Evolutionary conservation across 2,113 vertebrate species (phyloP).

Genomic region (Dolichotis patagonum): DNA sequence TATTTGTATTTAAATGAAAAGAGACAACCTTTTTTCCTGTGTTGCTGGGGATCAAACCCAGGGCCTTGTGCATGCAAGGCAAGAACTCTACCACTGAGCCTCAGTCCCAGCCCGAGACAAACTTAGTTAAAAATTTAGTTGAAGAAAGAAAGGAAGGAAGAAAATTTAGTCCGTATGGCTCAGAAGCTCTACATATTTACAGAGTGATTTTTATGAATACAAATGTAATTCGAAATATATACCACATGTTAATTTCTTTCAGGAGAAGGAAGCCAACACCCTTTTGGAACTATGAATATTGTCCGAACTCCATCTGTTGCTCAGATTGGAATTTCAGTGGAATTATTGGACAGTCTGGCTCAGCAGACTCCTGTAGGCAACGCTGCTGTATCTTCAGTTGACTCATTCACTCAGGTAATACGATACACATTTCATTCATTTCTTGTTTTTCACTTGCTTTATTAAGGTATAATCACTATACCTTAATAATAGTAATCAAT

Average conservation of each 20-base stretch:
- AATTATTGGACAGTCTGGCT: slow-evolving; percentile 92
- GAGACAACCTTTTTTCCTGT: background rate
- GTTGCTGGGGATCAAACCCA: background rate
- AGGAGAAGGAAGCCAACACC: slow-evolving; percentile 94
- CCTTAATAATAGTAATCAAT: too few relatives aligned
- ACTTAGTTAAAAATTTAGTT: background rate
- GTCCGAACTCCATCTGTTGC: slow-evolving; percentile 90
- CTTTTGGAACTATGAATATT: slow-evolving; percentile 92
- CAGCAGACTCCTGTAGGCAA: slow-evolving; percentile 95
- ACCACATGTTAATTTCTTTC: slow-evolving; percentile 74
- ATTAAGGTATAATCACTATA: background rate
- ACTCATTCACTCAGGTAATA: slow-evolving; percentile 94
- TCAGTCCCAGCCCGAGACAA: background rate
- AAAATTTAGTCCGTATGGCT: background rate
- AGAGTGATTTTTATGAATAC: slow-evolving; percentile 2
- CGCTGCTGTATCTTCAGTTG: slow-evolving; percentile 93
- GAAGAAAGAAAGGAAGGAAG: background rate
- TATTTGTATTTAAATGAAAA: slow-evolving; percentile 46
- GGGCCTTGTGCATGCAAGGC: background rate
- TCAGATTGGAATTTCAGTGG: slow-evolving; percentile 97
- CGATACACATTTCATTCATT: background rate
- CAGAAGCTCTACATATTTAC: background rate
- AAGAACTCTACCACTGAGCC: background rate
- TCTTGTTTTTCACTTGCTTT: background rate
- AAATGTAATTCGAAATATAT: slow-evolving; percentile 47